Evolutionary conservation across 1,140 invertebrate species (phyloP).

Genomic region (Pseudomyrmex cubaensis): DNA sequence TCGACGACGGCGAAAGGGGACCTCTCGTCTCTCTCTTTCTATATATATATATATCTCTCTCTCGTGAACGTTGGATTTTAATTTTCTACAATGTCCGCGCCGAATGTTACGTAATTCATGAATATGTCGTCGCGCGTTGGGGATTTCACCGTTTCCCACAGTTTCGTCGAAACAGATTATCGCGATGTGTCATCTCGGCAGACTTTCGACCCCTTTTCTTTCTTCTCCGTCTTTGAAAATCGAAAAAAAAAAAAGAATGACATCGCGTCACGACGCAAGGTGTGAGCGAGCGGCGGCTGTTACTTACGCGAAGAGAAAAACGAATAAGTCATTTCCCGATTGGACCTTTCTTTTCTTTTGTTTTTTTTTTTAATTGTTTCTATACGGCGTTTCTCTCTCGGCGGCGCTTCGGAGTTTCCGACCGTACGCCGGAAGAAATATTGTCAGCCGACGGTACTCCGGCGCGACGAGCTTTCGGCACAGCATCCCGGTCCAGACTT

Average conservation of each 20-base stretch:
- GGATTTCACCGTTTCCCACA: conserved; percentile 68
- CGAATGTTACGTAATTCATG: conserved; percentile 62
- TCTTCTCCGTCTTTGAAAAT: conserved; percentile 8
- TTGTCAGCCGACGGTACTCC: conserved; percentile 38
- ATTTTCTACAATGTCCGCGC: conserved; percentile 65
- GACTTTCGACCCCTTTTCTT: conserved; percentile 18
- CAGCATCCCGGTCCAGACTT: conserved; percentile 71
- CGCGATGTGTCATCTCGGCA: conserved; percentile 60
- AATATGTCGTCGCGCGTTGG: conserved; percentile 58
- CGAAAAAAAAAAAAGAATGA: conserved; percentile 9
- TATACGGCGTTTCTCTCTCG: conserved; percentile 5
- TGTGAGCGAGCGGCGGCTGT: neutral
- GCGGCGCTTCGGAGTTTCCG: neutral
- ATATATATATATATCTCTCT: neutral
- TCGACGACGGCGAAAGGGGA: neutral
- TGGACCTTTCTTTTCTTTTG: conserved; percentile 54
- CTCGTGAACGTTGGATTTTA: conserved; percentile 54
- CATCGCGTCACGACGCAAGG: neutral
- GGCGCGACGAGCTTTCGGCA: neutral
- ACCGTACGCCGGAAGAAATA: conserved; percentile 40
- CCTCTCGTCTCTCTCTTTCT: neutral
- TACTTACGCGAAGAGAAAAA: conserved; percentile 45
- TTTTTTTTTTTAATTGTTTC: conserved; percentile 62
- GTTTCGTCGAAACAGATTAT: conserved; percentile 47
- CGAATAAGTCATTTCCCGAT: conserved; percentile 47